Conservation (phyloP, 2,113 vertebrate species). For the Psittacula cyanocephala region DNA sequence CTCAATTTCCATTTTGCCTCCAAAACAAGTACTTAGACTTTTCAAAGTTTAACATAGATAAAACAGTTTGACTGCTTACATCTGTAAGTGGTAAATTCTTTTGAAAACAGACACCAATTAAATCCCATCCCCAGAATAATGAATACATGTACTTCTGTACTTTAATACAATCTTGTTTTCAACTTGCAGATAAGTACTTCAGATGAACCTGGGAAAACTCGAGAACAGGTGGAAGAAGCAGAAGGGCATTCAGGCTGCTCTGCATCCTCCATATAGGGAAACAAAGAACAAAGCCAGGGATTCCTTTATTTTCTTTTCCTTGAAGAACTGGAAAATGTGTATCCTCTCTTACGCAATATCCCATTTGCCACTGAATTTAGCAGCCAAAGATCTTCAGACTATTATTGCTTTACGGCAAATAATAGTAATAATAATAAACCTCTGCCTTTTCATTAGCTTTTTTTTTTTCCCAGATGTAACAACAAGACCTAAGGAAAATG, state of each 20-base stretch:
- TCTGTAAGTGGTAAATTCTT: background rate
- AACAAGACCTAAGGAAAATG: background rate
- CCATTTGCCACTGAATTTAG: background rate
- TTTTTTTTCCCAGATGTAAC: background rate
- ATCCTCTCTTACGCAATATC: background rate
- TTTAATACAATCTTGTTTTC: background rate
- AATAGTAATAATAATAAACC: background rate
- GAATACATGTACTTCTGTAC: background rate
- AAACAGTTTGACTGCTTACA: background rate
- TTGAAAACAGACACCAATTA: background rate
- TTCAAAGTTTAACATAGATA: background rate
- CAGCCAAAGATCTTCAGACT: background rate
- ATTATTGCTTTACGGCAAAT: background rate
- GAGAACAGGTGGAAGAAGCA: constrained; percentile 57
- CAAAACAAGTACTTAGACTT: background rate
- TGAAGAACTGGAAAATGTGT: background rate
- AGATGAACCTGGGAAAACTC: constrained; percentile 23
- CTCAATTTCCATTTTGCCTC: background rate
- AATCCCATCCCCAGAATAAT: background rate
- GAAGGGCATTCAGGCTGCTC: constrained; percentile 51
- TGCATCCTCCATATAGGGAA: constrained; percentile 27
- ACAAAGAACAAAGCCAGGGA: background rate
- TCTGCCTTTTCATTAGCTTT: background rate
- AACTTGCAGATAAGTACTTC: constrained; percentile 62
- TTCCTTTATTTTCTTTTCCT: background rate